Base-by-base conservation (phyloP, 2,113 vertebrate species). In the Tenebrosternarchus preto region DNA sequence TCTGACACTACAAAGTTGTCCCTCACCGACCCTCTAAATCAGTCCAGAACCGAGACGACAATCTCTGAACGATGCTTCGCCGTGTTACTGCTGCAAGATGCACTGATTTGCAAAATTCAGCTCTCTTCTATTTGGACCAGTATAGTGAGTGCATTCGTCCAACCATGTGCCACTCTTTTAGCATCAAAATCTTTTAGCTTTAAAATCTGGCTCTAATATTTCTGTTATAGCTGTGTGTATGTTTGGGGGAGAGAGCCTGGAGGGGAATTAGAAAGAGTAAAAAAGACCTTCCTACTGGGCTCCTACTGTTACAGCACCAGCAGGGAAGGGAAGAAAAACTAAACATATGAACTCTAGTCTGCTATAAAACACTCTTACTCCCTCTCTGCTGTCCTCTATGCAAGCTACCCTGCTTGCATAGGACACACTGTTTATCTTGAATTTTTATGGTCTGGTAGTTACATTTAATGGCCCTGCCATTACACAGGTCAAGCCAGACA, bases 371-470 rank as follows among this genome's bases (percentile, higher is more conserved):
- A 16, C 66, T 46, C 24, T n/a, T 43, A 43, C 39, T 43, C 39
- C 39, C 39, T 43, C 39, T 43, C 39, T 43, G 39, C 39, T 50
- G 43, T 11, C 1, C 43, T 50, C 43, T 50, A 12, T 15, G 43
- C 43, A 15, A 50, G 22, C 1, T 55, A 11, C 1, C 16, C 29
- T 29, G 16, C 0, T 39, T 7, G 59, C 55, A 19, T 61, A 43
- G 53, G 5, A 66, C 29, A 59, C 22, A 17, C 16, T 57, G 36
- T 43, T 69, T 36, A 70, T 70, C 70, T 69, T 24, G 16, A 63
- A 46, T 53, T 63, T 63, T 63, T 79, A 75, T 31, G 43, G 31
- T 25, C 19, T 55, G 59, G 64, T 79, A 71, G 74, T 69, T 78
- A 27, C 61, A 69, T 67, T 78, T 83, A 73, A 69, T 53, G 67